Evolutionary conservation across 1,140 invertebrate species (phyloP).

Genomic region (Drosophila burlai): DNA sequence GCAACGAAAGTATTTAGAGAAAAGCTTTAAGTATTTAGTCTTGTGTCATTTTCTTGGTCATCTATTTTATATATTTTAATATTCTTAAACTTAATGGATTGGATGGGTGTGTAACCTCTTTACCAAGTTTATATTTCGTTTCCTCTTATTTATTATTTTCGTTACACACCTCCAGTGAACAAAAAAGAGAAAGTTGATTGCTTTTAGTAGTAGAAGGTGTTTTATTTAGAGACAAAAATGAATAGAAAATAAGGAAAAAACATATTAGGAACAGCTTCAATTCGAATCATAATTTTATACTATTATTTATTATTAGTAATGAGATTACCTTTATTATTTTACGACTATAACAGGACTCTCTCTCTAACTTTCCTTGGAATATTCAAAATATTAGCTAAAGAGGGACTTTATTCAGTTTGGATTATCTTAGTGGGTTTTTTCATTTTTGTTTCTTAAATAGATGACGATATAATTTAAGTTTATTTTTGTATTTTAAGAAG

Average conservation of each 20-base stretch:
- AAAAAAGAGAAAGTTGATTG: no score
- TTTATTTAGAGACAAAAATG: not conserved
- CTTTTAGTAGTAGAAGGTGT: no score
- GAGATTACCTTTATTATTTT: not conserved
- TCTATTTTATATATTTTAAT: conserved; percentile 1
- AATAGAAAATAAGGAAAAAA: not conserved
- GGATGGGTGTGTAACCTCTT: not conserved
- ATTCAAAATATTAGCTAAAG: not conserved
- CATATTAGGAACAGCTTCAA: not conserved
- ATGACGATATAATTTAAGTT: not conserved
- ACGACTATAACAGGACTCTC: not conserved
- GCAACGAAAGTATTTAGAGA: conserved; percentile 15
- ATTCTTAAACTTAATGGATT: not conserved
- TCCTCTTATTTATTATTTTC: no score
- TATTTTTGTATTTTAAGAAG: not conserved
- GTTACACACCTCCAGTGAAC: conserved; percentile 6
- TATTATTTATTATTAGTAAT: not conserved
- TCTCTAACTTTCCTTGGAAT: not conserved
- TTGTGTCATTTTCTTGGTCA: conserved; percentile 8
- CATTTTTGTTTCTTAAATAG: not conserved
- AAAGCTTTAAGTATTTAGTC: conserved; percentile 17
- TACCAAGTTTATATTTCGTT: no score
- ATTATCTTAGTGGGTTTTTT: not conserved
- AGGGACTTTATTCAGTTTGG: not conserved
- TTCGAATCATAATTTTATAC: not conserved